These are phyloP conservation scores for Ichneumoninae sp. DNA, from an alignment of 2,888 invertebrate species.

Conservation along the genomic window DNA sequence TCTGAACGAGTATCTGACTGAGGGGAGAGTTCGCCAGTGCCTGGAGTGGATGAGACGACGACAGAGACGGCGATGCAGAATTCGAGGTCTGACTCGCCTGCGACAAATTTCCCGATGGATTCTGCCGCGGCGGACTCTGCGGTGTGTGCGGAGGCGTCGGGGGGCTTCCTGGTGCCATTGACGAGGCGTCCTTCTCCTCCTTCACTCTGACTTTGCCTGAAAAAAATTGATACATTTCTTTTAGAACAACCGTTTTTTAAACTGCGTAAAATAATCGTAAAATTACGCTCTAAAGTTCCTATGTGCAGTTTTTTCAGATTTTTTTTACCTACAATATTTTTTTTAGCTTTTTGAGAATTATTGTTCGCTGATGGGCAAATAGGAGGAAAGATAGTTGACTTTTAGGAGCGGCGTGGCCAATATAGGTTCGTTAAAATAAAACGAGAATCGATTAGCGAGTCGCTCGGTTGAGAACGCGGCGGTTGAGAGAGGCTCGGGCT, in stretches of 20 bases:
- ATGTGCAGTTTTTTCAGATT: background rate
- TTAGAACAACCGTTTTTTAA: too few species aligned
- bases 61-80: constrained; percentile 68
- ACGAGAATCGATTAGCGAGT: constrained; percentile 65
- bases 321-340: background rate
- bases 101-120: constrained; percentile 73
- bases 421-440: constrained; percentile 63
- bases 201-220: constrained; percentile 81
- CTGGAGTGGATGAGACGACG: constrained; percentile 69
- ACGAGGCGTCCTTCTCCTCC: constrained; percentile 82
- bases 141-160: constrained; percentile 83
- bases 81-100: constrained; percentile 80
- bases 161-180: constrained; percentile 83
- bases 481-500: constrained; percentile 41
- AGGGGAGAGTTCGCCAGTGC: constrained; percentile 78
- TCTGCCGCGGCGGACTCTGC: constrained; percentile 82
- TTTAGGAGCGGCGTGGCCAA: constrained; percentile 47
- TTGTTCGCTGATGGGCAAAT: constrained; percentile 43
- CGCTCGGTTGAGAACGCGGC: constrained; percentile 24
- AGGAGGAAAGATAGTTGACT: constrained; percentile 46
- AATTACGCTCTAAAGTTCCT: background rate
- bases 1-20: constrained; percentile 81
- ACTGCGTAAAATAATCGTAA: background rate
- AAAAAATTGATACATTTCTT: constrained; percentile 44
- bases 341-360: constrained; percentile 9